Conservation (phyloP, 1,140 invertebrate genomes). For the Geopemphigus sp. region DNA sequence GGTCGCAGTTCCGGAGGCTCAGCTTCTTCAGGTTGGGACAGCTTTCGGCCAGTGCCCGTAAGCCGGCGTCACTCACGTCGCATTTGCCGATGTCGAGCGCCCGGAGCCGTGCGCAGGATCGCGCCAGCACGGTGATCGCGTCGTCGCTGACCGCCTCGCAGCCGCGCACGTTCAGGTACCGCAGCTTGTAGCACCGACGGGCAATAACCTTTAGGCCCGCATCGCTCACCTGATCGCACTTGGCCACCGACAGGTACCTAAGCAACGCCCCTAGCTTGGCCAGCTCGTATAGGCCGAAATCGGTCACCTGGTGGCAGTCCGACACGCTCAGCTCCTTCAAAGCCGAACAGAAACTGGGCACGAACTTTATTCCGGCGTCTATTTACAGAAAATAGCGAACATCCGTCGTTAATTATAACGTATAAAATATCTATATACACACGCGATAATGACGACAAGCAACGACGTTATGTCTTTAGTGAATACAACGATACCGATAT, state of each 20-base stretch:
- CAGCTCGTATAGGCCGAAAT: constrained; percentile 86
- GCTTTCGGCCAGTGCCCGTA: constrained; percentile 78
- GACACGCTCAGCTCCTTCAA: constrained; percentile 84
- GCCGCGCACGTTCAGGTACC: constrained; percentile 86
- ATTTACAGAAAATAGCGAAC: not conserved
- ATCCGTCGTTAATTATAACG: no score
- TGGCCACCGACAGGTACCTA: constrained; percentile 83
- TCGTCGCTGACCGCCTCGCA: constrained; percentile 90
- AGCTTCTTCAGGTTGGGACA: constrained; percentile 88
- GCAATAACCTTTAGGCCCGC: constrained; percentile 84
- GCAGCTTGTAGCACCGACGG: constrained; percentile 80
- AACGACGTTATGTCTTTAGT: no score
- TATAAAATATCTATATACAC: no score
- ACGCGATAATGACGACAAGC: no score
- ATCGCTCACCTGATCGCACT: constrained; percentile 80
- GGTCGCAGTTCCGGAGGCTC: constrained; percentile 83
- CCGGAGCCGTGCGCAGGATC: constrained; percentile 76
- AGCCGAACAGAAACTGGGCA: constrained; percentile 80
- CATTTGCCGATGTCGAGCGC: constrained; percentile 89
- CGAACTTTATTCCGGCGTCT: constrained; percentile 73
- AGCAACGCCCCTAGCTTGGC: constrained; percentile 81
- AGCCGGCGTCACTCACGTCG: constrained; percentile 83
- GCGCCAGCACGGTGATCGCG: constrained; percentile 76
- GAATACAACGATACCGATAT: no score
- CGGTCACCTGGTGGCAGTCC: constrained; percentile 83